A percentile compares a stretch with the other conserved stretches of the same genome.
Evolutionary conservation across 2,888 invertebrate species (phyloP).

Genomic region (Hermaeophaga mercurialis): DNA sequence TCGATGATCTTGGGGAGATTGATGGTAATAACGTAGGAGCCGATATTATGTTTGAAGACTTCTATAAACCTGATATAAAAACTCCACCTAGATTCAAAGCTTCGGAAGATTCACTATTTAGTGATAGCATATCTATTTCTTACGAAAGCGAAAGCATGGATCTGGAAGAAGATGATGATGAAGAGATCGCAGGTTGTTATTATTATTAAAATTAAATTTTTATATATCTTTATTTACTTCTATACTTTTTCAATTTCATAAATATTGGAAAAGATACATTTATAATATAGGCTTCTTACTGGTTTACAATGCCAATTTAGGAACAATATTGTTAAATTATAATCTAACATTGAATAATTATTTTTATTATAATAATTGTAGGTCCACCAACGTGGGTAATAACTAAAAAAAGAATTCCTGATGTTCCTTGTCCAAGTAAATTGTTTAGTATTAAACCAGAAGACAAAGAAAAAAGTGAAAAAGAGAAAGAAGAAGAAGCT

Average conservation of each 20-base stretch:
- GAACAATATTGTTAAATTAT: too few relatives aligned
- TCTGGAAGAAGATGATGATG: background rate
- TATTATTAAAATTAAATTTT: too few relatives aligned
- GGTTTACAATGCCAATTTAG: too few relatives aligned
- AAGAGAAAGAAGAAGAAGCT: conserved; percentile 25
- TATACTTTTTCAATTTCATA: too few relatives aligned
- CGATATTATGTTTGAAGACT: conserved; percentile 28
- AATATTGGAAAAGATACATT: too few relatives aligned
- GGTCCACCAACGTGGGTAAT: conserved; percentile 20
- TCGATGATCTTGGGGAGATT: background rate
- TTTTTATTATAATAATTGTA: too few relatives aligned
- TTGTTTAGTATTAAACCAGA: conserved; percentile 11
- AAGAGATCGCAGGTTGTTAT: background rate
- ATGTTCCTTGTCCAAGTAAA: conserved; percentile 23
- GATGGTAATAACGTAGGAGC: too few relatives aligned
- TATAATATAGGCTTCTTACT: too few relatives aligned
- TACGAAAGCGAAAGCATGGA: background rate
- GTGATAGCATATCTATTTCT: background rate
- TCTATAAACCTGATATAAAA: conserved; percentile 39
- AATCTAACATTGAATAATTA: too few relatives aligned
- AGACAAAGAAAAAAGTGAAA: conserved; percentile 2
- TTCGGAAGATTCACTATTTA: conserved; percentile 1
- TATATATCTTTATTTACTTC: too few relatives aligned
- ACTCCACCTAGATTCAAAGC: conserved; percentile 41
- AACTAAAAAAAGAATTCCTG: conserved; percentile 1